Evolutionary conservation across 2,888 invertebrate species (phyloP), one percentile per base, ranked within the genome.

Genomic region (Apodemia zela): DNA sequence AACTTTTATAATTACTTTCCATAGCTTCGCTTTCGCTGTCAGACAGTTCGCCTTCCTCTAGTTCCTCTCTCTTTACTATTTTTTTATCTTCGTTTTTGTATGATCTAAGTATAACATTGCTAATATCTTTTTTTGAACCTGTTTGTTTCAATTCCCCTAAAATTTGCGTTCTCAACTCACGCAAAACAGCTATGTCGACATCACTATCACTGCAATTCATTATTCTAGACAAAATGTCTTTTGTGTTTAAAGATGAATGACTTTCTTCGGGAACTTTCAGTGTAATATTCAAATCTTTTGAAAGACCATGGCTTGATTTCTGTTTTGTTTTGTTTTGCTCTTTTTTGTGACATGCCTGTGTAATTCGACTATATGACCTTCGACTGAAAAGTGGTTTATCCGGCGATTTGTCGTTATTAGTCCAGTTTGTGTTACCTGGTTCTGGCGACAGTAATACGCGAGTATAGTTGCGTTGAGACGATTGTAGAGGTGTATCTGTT

Each of bases 21-120:
- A 90, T 90, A 5, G 83, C 78, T 74, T 90, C 89, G 74, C 89
- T 90, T 72, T 88, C 91, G 15, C 90, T 89, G 63, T 91, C 91
- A 11, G 90, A 90, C 57, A 91, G 67, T 75, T 91, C 91, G 6
- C 91, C 91, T 74, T 90, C 90, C 74, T 90, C 90, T 17, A 89
- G 74, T 72, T 90, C 91, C 47, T 71, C 70, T 18, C 7, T 51
- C 64, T 74, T 76, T 47, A 72, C 73, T 15, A 65, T 38, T 2
- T 69, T 66, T 29, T 71, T 71, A 21, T 72, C 76, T 47, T 76
- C 82, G 45, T 75, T 79, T 62, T 78, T 78, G 67, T 87, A 88
- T 15, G 90, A 88, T 71, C 87, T 85, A 42, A 90, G 72, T 71
- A 91, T 84, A 60, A 89, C 78, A 69, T 90, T 89, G 1, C 89